Evolutionary conservation across 2,113 vertebrate species (phyloP), one percentile per base, ranked within the genome.

Genomic region (Zapornia atra): DNA sequence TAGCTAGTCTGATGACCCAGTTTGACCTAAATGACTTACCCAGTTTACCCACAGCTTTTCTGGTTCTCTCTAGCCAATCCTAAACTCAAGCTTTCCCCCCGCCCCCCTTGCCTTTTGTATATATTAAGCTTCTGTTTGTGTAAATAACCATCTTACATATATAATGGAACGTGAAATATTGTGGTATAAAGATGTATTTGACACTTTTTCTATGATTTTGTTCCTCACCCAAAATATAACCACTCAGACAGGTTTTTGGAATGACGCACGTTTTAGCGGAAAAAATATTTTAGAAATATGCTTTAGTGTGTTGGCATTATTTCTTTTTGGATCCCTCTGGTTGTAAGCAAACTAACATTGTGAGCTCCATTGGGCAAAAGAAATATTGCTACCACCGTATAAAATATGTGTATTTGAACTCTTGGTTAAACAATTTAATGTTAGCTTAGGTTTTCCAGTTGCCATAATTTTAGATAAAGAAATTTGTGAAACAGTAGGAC

Each of bases 281-380:
- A 96, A 94, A 96, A 95, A 91, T 92, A 95, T 92, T 97, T 95
- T 91, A 94, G 95, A 96, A 96, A 96, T 87, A 95, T 92, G 81
- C 78, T 89, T 46, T 91, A 89, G 66, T 16, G 0, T 92, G 94
- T 94, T 96, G 96, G 92, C 92, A 91, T 97, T 93, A 68, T 91
- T 96, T 96, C 95, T 46, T 94, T 89, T 92, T 96, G 95, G 92
- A 95, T 96, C 77, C 25, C 88, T 94, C 81, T 89, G 53, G 44
- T 65, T 94, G 53, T 91, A 89, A 95, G 94, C 82, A 96, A 94
- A 94, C 77, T 84, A 87, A 80, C 83, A 72, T 61, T 86, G 75
- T 75, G 66, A 94, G 81, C 46, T 91, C 40, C 66, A 69, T 10
- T 77, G 94, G 92, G 83, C 86, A 88, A 92, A 94, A 92, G 61